phyloP scores from a whole-genome alignment of 2,797 vertebrate genomes.

The Carcharodon carcharias region DNA sequence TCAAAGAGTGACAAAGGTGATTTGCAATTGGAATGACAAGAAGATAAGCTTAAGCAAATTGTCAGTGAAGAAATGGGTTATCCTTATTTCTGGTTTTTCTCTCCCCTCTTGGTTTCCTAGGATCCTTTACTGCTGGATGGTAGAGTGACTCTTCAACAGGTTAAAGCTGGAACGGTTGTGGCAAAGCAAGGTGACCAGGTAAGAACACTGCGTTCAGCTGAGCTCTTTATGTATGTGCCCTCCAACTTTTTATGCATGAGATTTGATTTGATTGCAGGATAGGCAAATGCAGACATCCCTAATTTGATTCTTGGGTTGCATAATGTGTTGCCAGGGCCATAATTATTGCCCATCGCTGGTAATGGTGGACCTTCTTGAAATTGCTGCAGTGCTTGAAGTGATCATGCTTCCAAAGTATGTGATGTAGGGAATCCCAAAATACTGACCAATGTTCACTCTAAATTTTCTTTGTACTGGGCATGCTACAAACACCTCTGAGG shows the following conservation, averaged over 20 bases:
- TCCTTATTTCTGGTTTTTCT: background rate
- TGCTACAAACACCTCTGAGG: no score
- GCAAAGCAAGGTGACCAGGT: conserved; percentile 90
- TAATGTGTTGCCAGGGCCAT: background rate
- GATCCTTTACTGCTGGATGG: conserved; percentile 70
- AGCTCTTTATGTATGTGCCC: background rate
- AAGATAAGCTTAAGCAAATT: conserved; percentile 15
- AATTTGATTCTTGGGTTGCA: no score
- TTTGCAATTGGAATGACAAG: background rate
- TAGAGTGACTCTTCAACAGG: conserved; percentile 75
- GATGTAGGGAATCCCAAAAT: background rate
- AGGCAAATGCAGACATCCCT: background rate
- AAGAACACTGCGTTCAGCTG: conserved; percentile 42
- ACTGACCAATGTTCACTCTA: background rate
- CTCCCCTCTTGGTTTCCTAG: conserved; percentile 50
- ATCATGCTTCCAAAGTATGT: background rate
- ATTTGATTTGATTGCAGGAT: background rate
- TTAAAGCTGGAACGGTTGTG: conserved; percentile 74
- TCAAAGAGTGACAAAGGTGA: background rate
- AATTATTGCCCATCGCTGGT: background rate
- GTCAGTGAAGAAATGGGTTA: background rate
- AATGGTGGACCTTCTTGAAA: background rate
- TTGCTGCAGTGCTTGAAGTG: background rate
- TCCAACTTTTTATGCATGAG: background rate
- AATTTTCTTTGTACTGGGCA: no score